Evolutionary conservation across 2,888 invertebrate genomes (phyloP).

Genomic region (Leptopilina drosophilae): DNA sequence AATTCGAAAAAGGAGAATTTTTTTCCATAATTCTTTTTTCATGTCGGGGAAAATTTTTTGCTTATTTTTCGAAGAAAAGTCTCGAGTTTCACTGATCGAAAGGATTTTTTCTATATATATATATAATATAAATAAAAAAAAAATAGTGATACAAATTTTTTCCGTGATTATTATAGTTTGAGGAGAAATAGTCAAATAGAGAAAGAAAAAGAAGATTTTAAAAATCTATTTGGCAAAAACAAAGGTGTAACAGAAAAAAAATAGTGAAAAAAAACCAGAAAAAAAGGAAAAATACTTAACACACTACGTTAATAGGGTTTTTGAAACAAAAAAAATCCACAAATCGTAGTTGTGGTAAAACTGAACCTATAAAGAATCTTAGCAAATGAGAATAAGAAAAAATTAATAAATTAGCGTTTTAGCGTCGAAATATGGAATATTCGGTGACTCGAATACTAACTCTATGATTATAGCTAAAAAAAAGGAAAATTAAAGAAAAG

Average conservation of each 20-base stretch:
- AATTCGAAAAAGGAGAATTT: not conserved
- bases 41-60: not conserved
- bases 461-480: conserved; percentile 6
- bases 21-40: too few species aligned
- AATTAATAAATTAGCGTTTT: conserved; percentile 57
- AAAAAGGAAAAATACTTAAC: conserved; percentile 17
- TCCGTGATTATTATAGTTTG: conserved; percentile 19
- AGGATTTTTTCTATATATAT: not conserved
- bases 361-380: conserved; percentile 59
- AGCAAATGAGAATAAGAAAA: conserved; percentile 50
- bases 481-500: conserved; percentile 65
- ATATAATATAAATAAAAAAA: too few species aligned
- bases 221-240: not conserved
- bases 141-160: conserved; percentile 23
- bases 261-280: not conserved
- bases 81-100: conserved; percentile 28
- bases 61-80: not conserved
- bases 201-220: not conserved
- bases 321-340: too few species aligned
- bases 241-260: not conserved
- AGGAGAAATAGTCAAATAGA: conserved; percentile 4
- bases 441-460: conserved; percentile 40
- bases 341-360: conserved; percentile 51
- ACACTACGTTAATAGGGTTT: not conserved
- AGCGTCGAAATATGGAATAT: conserved; percentile 56